Evolutionary conservation across 1,140 invertebrate species (phyloP).

Genomic region (Plodia interpunctella): DNA sequence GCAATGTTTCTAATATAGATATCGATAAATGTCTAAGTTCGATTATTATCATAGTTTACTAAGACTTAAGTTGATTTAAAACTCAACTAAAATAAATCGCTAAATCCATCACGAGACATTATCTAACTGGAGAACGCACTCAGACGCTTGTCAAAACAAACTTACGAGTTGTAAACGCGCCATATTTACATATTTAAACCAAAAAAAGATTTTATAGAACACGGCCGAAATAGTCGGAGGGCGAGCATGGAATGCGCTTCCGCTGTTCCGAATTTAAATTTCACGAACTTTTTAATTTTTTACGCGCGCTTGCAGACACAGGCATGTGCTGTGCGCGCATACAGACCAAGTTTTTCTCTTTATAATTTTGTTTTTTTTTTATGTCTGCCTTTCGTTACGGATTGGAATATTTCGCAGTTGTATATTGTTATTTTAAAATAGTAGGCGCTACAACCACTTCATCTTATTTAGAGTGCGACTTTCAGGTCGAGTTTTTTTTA

Average conservation of each 20-base stretch:
- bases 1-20: no score
- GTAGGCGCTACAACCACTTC: no score
- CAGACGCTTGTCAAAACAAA: slow-evolving; percentile 24
- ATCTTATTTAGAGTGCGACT: no score
- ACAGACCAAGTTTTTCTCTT: no score
- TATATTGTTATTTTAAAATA: no score
- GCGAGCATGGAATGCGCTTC: slow-evolving; percentile 47
- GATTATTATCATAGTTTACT: no score
- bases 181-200: not conserved
- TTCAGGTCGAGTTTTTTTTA: no score
- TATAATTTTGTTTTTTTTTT: no score
- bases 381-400: no score
- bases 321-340: not conserved
- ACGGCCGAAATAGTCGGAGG: slow-evolving; percentile 41
- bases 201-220: slow-evolving; percentile 12
- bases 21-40: not conserved
- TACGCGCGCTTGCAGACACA: not conserved
- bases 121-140: slow-evolving; percentile 7
- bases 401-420: no score
- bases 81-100: not conserved
- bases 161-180: not conserved
- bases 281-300: slow-evolving; percentile 34
- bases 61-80: not conserved
- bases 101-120: not conserved
- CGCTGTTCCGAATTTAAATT: slow-evolving; percentile 53